Evolutionary conservation across 2,113 vertebrate species (phyloP).

Genomic region (Microcebus lehilahytsara): DNA sequence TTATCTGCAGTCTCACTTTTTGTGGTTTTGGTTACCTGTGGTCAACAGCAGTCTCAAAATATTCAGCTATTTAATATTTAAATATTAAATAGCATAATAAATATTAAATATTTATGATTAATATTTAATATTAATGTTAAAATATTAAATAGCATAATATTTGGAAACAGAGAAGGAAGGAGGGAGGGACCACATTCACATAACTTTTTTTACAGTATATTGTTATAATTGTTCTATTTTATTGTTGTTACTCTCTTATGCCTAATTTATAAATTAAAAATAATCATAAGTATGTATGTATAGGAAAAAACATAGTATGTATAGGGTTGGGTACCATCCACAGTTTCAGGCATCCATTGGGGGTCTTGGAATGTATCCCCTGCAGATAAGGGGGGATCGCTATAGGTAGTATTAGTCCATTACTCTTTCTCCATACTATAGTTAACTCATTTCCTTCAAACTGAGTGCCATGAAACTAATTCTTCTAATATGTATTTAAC

Average conservation of each 20-base stretch:
- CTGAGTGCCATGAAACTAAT: conserved; percentile 37
- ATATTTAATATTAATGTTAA: too few species aligned
- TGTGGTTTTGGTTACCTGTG: background rate
- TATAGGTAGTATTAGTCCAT: background rate
- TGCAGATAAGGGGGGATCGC: background rate
- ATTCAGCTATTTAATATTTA: background rate
- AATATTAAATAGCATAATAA: too few species aligned
- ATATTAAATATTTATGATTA: too few species aligned
- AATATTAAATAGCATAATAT: background rate
- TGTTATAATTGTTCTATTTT: background rate
- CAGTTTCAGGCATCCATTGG: background rate
- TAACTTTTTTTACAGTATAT: background rate
- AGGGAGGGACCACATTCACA: background rate
- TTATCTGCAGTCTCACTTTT: background rate
- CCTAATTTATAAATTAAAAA: background rate
- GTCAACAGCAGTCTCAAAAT: background rate
- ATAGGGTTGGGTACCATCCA: background rate
- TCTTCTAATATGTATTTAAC: conserved; percentile 25
- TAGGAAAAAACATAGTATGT: background rate
- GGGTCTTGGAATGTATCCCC: background rate
- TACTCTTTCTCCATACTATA: background rate
- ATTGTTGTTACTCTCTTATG: background rate
- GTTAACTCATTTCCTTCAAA: conserved; percentile 28
- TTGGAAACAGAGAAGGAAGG: background rate
- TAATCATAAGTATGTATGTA: background rate